Percentiles rank a stretch among this genome's conserved stretches.
phyloP scores from a whole-genome alignment of 2,888 invertebrate species.

The Physocephala rufipes region DNA sequence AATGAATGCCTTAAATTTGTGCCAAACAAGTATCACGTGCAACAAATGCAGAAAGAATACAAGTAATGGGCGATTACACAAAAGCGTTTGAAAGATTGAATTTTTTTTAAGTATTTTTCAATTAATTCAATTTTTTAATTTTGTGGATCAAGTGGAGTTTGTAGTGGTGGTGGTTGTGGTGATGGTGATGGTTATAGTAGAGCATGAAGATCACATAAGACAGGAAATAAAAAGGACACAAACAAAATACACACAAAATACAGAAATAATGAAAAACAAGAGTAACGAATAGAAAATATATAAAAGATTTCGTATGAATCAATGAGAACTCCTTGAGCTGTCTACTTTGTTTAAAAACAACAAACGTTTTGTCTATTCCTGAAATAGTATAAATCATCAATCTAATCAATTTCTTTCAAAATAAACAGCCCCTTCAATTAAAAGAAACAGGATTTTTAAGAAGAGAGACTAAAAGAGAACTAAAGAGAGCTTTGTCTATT shows the following conservation, averaged over 20 bases:
- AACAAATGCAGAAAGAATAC: conserved; percentile 30
- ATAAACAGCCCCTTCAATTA: too few relatives aligned
- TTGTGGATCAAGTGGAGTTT: conserved; percentile 20
- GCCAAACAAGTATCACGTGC: conserved; percentile 45
- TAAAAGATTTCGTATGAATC: background rate
- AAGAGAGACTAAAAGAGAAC: too few relatives aligned
- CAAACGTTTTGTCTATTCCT: too few relatives aligned
- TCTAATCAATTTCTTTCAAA: too few relatives aligned
- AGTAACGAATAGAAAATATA: conserved; percentile 22
- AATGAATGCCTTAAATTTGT: conserved; percentile 57
- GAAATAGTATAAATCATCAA: too few relatives aligned
- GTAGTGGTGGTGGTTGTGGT: conserved; percentile 37
- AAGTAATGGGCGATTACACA: conserved; percentile 30
- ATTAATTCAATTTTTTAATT: conserved; percentile 10
- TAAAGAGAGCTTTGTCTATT: too few relatives aligned
- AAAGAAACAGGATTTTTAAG: too few relatives aligned
- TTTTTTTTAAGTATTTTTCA: conserved; percentile 23
- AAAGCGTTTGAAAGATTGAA: conserved; percentile 35
- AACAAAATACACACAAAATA: conserved; percentile 40
- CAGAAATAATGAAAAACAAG: conserved; percentile 27
- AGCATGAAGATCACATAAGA: conserved; percentile 45
- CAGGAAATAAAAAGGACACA: conserved; percentile 42
- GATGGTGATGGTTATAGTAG: conserved; percentile 39
- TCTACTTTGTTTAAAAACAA: too few relatives aligned
- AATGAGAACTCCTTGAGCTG: too few relatives aligned